phyloP scores from a whole-genome alignment of 2,888 invertebrate genomes.

The Antheraea assamensis region DNA sequence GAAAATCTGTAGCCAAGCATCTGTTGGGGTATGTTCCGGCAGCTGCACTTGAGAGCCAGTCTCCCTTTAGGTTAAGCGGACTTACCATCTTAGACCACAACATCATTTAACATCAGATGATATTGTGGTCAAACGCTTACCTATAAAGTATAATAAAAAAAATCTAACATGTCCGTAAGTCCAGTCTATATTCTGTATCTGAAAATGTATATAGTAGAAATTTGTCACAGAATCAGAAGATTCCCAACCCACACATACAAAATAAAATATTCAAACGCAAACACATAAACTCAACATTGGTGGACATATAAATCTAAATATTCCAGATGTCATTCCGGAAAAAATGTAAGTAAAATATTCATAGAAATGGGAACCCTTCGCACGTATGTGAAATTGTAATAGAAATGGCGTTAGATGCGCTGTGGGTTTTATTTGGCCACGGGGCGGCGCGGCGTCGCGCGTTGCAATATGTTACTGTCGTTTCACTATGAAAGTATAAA shows the following conservation, averaged over 20 bases:
- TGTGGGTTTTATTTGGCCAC: slow-evolving; percentile 9
- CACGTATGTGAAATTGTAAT: slow-evolving; percentile 17
- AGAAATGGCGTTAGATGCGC: slow-evolving; percentile 1
- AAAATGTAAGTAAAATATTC: slow-evolving; percentile 49
- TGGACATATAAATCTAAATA: slow-evolving; percentile 50
- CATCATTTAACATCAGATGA: too few species aligned
- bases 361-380: slow-evolving; percentile 35
- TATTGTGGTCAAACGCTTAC: too few species aligned
- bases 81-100: too few species aligned
- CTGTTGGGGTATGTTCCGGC: too few species aligned
- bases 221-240: slow-evolving; percentile 7
- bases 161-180: too few species aligned
- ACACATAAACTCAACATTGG: slow-evolving; percentile 40
- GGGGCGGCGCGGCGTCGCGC: neutral
- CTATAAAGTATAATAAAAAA: too few species aligned
- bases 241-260: slow-evolving; percentile 18
- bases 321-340: slow-evolving; percentile 44
- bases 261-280: slow-evolving; percentile 37
- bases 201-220: neutral
- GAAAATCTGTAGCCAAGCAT: too few species aligned
- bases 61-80: too few species aligned
- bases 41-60: too few species aligned
- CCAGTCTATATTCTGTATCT: too few species aligned
- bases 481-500: neutral
- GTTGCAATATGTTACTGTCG: slow-evolving; percentile 5